These are phyloP conservation scores for Podarcis lilfordi DNA, from an alignment of 2,797 vertebrate genomes.

Conservation along the genomic window DNA sequence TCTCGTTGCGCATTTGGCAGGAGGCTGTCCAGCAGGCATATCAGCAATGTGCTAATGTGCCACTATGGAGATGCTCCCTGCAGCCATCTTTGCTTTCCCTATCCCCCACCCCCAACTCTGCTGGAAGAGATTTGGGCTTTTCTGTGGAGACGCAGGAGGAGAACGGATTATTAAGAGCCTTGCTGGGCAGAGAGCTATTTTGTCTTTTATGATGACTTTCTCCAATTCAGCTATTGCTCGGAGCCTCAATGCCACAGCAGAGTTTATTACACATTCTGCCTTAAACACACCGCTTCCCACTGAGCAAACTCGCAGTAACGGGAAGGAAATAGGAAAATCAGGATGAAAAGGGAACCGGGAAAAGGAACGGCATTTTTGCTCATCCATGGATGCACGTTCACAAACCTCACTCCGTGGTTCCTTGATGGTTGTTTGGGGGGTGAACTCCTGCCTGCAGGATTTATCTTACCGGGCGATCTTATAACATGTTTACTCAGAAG, in stretches of 20 bases:
- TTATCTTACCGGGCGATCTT: background rate
- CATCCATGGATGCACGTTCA: background rate
- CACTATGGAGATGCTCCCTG: conserved; percentile 3
- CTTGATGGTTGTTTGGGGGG: fast-evolving
- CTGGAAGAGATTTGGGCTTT: conserved; percentile 63
- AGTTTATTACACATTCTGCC: conserved; percentile 70
- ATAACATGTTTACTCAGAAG: background rate
- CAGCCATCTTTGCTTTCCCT: conserved; percentile 7
- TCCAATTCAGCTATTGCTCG: conserved; percentile 61
- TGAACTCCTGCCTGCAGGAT: background rate
- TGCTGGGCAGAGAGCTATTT: conserved; percentile 61
- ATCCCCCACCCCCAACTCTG: background rate
- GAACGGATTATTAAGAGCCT: conserved; percentile 62
- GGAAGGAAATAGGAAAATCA: background rate
- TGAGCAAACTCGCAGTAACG: conserved; percentile 51
- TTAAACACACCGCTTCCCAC: conserved; percentile 61
- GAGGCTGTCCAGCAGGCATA: background rate
- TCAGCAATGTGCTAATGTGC: background rate
- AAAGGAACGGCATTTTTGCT: fast-evolving
- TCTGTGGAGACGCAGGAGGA: conserved; percentile 62
- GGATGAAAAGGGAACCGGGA: background rate
- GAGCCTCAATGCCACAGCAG: conserved; percentile 42
- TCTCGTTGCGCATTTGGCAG: background rate
- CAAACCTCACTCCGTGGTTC: background rate
- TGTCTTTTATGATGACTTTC: conserved; percentile 60